Evolutionary conservation across 2,888 invertebrate genomes (phyloP).

Genomic region (Acanthosepion pharaonis): DNA sequence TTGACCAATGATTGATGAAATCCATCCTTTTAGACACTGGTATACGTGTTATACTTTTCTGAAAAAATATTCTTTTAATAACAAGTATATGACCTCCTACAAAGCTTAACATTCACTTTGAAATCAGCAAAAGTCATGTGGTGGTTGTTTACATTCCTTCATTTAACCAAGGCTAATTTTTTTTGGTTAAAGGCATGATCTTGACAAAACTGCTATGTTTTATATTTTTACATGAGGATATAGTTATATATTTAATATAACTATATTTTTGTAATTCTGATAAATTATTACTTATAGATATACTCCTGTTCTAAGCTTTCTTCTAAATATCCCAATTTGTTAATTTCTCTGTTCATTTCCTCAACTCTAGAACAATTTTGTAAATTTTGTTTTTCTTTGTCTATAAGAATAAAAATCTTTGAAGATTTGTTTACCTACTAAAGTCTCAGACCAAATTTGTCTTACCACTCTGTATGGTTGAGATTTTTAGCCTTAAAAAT

Average conservation of each 20-base stretch:
- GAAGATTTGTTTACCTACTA: not conserved
- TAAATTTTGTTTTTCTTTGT: not conserved
- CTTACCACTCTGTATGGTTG: not conserved
- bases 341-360: not conserved
- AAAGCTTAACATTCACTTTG: not conserved
- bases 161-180: not conserved
- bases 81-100: no score
- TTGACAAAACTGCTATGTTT: not conserved
- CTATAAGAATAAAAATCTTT: not conserved
- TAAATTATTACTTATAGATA: not conserved
- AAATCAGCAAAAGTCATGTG: no score
- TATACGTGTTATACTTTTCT: not conserved
- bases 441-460: not conserved
- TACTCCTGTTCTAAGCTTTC: not conserved
- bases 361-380: no score
- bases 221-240: not conserved
- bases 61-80: not conserved
- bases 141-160: not conserved
- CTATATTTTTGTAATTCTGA: not conserved
- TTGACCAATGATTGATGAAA: not conserved
- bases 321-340: not conserved
- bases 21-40: no score
- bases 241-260: no score
- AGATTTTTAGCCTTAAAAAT: not conserved
- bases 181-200: not conserved